Conservation (phyloP, 2,113 vertebrate species). For the Verasper variegatus region DNA sequence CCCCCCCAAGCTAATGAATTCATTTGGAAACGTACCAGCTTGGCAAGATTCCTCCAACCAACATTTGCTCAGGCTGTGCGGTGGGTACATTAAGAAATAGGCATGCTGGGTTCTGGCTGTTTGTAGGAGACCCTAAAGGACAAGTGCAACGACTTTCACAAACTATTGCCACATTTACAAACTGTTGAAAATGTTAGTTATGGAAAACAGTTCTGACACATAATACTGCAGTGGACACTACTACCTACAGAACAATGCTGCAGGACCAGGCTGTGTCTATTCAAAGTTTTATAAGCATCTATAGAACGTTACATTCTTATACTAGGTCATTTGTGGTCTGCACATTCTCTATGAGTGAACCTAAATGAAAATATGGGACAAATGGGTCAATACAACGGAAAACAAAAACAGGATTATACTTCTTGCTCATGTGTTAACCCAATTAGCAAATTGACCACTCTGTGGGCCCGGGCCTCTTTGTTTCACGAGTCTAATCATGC, state of each 20-base stretch:
- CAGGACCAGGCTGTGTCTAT: background rate
- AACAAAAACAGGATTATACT: constrained; percentile 34
- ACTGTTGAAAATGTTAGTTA: background rate
- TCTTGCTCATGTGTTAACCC: constrained; percentile 33
- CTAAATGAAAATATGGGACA: constrained; percentile 6
- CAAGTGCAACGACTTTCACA: constrained; percentile 47
- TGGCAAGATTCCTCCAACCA: constrained; percentile 69
- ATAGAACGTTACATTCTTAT: background rate
- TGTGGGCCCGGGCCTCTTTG: constrained; percentile 41
- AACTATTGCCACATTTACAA: constrained; percentile 24
- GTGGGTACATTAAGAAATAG: constrained; percentile 73
- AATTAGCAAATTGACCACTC: constrained; percentile 61
- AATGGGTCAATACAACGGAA: constrained; percentile 22
- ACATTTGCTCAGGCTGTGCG: constrained; percentile 71
- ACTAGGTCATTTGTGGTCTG: background rate
- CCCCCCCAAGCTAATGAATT: constrained; percentile 72
- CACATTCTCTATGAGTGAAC: background rate
- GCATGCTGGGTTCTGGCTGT: constrained; percentile 69
- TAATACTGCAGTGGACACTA: no score
- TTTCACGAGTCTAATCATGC: constrained; percentile 65
- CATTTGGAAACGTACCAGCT: constrained; percentile 67
- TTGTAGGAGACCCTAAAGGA: constrained; percentile 47
- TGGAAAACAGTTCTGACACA: background rate
- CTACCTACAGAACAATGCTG: no score
- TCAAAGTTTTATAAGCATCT: background rate